These are phyloP conservation scores for Atrina japonica DNA, from an alignment of 2,888 invertebrate species.

Conservation along the genomic window DNA sequence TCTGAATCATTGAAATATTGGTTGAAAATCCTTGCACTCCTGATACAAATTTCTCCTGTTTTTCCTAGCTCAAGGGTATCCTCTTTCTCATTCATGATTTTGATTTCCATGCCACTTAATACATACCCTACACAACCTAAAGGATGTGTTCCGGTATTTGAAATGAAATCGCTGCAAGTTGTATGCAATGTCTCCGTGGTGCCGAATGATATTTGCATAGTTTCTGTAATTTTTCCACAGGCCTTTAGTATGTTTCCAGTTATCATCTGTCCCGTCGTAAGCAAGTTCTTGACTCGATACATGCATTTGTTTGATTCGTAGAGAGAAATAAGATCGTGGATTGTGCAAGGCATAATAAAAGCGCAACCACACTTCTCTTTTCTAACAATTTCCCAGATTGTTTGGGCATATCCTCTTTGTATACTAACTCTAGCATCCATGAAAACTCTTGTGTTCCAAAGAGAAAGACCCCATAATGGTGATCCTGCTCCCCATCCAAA, in stretches of 20 bases:
- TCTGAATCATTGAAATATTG: slow-evolving; percentile 9
- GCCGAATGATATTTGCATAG: slow-evolving; percentile 13
- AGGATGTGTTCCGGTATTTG: neutral
- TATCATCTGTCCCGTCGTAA: slow-evolving; percentile 28
- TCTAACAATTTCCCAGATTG: slow-evolving; percentile 25
- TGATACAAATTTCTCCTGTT: slow-evolving; percentile 11
- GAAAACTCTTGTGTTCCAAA: slow-evolving; percentile 15
- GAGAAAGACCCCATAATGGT: slow-evolving; percentile 5
- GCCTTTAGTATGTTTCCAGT: slow-evolving; percentile 12
- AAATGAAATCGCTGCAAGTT: neutral
- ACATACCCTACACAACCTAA: slow-evolving; percentile 21
- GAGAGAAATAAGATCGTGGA: slow-evolving; percentile 11
- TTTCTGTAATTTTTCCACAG: slow-evolving; percentile 1
- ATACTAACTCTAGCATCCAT: slow-evolving; percentile 11
- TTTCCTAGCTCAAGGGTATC: neutral
- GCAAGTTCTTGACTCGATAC: neutral
- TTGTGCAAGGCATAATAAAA: slow-evolving; percentile 17
- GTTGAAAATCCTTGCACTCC: too few relatives aligned
- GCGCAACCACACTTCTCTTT: slow-evolving; percentile 22
- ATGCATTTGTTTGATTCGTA: slow-evolving; percentile 8
- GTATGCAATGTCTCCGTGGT: slow-evolving; percentile 13
- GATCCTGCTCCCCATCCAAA: slow-evolving; percentile 31
- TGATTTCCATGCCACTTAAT: slow-evolving; percentile 25
- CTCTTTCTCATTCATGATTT: slow-evolving; percentile 6
- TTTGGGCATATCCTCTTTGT: neutral